Percentiles rank a stretch among this genome's conserved stretches.
phyloP scores from a whole-genome alignment of 2,113 vertebrate species.

The Indicator maculatus region DNA sequence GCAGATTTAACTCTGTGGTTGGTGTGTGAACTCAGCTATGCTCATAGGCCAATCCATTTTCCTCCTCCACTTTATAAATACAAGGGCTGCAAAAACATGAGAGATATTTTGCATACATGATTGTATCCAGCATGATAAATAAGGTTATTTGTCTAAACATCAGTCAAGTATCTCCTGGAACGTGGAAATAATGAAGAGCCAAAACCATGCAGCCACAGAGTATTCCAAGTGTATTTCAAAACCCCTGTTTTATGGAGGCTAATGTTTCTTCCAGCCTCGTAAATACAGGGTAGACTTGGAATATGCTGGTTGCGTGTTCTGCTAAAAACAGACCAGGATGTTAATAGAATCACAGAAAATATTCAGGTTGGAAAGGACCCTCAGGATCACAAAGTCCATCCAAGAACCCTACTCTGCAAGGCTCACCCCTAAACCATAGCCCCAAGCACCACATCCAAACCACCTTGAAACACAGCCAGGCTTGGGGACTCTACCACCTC shows the following conservation, averaged over 20 bases:
- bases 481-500: too few relatives aligned
- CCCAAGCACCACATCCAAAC: too few relatives aligned
- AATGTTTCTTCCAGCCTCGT: background rate
- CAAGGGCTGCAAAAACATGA: background rate
- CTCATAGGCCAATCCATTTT: background rate
- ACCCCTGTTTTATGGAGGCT: rapidly evolving
- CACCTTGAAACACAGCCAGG: too few relatives aligned
- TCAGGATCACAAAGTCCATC: too few relatives aligned
- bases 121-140: background rate
- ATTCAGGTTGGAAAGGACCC: too few relatives aligned
- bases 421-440: too few relatives aligned
- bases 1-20: background rate
- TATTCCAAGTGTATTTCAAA: background rate
- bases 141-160: background rate
- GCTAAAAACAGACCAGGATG: background rate
- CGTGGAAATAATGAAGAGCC: background rate
- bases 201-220: rapidly evolving
- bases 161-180: background rate
- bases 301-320: background rate
- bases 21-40: background rate
- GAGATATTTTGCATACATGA: background rate
- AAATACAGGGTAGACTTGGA: background rate
- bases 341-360: too few relatives aligned
- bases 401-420: too few relatives aligned
- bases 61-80: background rate